Evolutionary conservation across 1,140 invertebrate species (phyloP).

Genomic region (Adoxophyes honmai): DNA sequence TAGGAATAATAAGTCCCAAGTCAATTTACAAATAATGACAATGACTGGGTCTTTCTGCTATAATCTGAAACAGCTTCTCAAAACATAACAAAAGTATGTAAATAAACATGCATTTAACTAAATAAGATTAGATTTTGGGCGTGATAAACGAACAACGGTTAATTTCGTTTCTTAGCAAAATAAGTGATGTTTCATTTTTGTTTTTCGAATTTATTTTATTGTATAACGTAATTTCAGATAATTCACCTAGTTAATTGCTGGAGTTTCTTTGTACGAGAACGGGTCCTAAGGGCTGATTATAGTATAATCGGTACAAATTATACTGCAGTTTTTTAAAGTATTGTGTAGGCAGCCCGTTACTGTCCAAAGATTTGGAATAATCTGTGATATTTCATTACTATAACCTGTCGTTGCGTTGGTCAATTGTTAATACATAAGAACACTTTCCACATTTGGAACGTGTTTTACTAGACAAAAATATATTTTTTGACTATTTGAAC

Average conservation of each 20-base stretch:
- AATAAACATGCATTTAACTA: conserved; percentile 71
- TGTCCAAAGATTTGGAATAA: conserved; percentile 76
- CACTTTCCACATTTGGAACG: conserved; percentile 58
- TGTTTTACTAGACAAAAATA: conserved; percentile 72
- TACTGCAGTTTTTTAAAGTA: conserved; percentile 43
- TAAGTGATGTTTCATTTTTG: conserved; percentile 63
- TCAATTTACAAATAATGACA: conserved; percentile 42
- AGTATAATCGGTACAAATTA: conserved; percentile 60
- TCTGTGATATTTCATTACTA: conserved; percentile 78
- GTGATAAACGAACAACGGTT: conserved; percentile 57
- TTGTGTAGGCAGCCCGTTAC: conserved; percentile 65
- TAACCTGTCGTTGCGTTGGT: conserved; percentile 76
- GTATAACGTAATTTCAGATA: conserved; percentile 56
- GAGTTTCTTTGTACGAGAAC: conserved; percentile 70
- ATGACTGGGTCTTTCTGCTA: conserved; percentile 52
- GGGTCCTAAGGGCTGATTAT: conserved; percentile 61
- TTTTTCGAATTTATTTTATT: conserved; percentile 60
- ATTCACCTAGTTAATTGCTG: conserved; percentile 57
- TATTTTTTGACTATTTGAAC: conserved; percentile 76
- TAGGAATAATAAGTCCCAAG: conserved; percentile 53
- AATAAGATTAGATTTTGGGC: conserved; percentile 62
- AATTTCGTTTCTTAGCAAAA: conserved; percentile 62
- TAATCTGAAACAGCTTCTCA: conserved; percentile 51
- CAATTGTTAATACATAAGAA: conserved; percentile 77
- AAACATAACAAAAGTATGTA: conserved; percentile 60